Evolutionary conservation across 1,140 invertebrate species (phyloP).

Genomic region (Neodiprion fabricii): DNA sequence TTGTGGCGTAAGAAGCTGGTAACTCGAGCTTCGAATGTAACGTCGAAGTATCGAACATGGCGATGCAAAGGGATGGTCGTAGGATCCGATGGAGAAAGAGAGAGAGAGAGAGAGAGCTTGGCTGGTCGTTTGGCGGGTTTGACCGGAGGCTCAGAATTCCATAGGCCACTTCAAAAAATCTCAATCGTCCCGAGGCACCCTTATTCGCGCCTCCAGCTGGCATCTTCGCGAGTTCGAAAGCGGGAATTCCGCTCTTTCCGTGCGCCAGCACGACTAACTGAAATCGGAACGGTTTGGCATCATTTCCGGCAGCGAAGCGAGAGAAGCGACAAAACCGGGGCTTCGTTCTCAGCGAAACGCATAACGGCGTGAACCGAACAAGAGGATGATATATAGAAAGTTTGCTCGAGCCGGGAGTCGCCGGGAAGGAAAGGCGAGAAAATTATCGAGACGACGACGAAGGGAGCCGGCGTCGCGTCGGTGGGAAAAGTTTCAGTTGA

Average conservation of each 20-base stretch:
- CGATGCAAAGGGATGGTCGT: not conserved
- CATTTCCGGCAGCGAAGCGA: not conserved
- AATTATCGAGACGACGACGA: not conserved
- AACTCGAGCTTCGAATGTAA: not conserved
- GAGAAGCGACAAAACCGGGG: not conserved
- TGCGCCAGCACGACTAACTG: not conserved
- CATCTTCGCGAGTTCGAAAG: not conserved
- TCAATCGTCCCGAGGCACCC: not conserved
- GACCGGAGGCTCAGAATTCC: slow-evolving; percentile 32
- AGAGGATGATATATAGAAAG: not conserved
- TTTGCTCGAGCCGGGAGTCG: not conserved
- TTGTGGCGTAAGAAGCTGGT: not conserved
- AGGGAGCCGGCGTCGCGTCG: not conserved
- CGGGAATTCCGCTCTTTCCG: not conserved
- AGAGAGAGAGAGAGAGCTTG: slow-evolving; percentile 16
- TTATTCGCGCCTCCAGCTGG: not conserved
- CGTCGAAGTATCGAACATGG: slow-evolving; percentile 15
- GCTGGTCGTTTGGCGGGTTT: slow-evolving; percentile 3
- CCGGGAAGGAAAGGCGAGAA: not conserved
- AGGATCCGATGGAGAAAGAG: slow-evolving; percentile 18
- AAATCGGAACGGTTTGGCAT: slow-evolving; percentile 12
- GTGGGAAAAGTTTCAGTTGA: not conserved
- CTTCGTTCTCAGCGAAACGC: not conserved
- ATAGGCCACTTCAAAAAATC: slow-evolving; percentile 25
- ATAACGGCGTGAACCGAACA: slow-evolving; percentile 12